These are phyloP conservation scores for Popillia japonica DNA, from an alignment of 1,140 invertebrate genomes.

Conservation along the genomic window DNA sequence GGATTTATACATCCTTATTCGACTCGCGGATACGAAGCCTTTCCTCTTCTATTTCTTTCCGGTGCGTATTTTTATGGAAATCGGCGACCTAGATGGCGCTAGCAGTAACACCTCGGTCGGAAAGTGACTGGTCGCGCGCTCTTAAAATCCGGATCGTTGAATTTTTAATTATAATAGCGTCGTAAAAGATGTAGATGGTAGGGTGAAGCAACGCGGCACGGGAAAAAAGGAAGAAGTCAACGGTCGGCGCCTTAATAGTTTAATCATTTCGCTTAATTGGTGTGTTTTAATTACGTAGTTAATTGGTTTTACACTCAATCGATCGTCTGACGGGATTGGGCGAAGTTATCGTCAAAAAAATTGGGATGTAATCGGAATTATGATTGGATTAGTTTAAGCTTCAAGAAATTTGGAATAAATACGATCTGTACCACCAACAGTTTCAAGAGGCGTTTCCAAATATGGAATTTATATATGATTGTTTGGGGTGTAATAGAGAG, in stretches of 20 bases:
- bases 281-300: slow-evolving; percentile 1
- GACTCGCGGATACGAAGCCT: neutral
- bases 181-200: neutral
- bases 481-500: too few relatives aligned
- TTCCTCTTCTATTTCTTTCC: neutral
- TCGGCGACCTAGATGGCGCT: neutral
- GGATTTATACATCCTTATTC: neutral
- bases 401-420: neutral
- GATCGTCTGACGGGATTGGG: neutral
- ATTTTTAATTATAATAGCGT: slow-evolving; percentile 12
- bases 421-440: too few relatives aligned
- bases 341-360: neutral
- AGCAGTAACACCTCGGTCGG: neutral
- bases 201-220: neutral
- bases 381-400: neutral
- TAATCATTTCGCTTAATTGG: slow-evolving; percentile 18
- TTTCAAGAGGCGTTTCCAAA: too few relatives aligned
- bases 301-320: slow-evolving; percentile 10
- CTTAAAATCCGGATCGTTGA: neutral
- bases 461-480: too few relatives aligned
- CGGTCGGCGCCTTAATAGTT: neutral
- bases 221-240: neutral
- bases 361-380: neutral
- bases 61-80: neutral
- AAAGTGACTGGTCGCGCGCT: neutral